Percentiles rank a stretch among this genome's conserved stretches.
Evolutionary conservation across 2,888 invertebrate species (phyloP).

Genomic region (Notocelia uddmanniana): DNA sequence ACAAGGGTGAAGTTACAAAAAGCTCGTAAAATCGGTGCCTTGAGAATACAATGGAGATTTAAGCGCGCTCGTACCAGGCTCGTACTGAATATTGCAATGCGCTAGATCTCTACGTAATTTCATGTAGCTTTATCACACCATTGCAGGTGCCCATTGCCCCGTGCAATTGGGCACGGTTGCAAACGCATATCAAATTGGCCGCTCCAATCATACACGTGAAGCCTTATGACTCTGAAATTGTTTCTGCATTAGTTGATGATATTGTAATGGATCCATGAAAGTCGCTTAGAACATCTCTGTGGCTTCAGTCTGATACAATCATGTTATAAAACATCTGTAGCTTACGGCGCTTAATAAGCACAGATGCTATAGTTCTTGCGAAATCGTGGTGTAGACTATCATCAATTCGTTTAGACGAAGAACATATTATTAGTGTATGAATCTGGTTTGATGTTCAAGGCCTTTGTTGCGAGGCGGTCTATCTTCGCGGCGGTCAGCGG

Average conservation of each 20-base stretch:
- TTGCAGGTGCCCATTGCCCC: constrained; percentile 48
- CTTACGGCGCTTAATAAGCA: constrained; percentile 38
- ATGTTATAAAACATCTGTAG: constrained; percentile 31
- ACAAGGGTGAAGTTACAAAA: constrained; percentile 31
- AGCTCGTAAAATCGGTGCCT: constrained; percentile 22
- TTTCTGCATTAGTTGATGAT: constrained; percentile 29
- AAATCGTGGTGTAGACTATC: constrained; percentile 49
- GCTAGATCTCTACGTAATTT: constrained; percentile 26
- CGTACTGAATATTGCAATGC: constrained; percentile 36
- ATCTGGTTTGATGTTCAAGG: neutral
- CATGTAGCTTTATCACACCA: constrained; percentile 29
- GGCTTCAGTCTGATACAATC: constrained; percentile 7
- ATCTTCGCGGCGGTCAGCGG: constrained; percentile 52
- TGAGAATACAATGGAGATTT: constrained; percentile 38
- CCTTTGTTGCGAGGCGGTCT: constrained; percentile 50
- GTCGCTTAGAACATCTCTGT: neutral
- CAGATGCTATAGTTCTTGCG: constrained; percentile 40
- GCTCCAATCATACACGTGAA: constrained; percentile 13
- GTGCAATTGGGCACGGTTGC: constrained; percentile 49
- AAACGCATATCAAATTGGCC: constrained; percentile 48
- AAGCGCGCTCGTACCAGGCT: too few species aligned
- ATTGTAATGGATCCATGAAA: constrained; percentile 30
- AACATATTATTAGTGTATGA: constrained; percentile 1
- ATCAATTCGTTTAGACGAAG: constrained; percentile 42
- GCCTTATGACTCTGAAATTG: constrained; percentile 30